These are phyloP conservation scores for Solea senegalensis DNA, from an alignment of 2,113 vertebrate species.

Conservation along the genomic window DNA sequence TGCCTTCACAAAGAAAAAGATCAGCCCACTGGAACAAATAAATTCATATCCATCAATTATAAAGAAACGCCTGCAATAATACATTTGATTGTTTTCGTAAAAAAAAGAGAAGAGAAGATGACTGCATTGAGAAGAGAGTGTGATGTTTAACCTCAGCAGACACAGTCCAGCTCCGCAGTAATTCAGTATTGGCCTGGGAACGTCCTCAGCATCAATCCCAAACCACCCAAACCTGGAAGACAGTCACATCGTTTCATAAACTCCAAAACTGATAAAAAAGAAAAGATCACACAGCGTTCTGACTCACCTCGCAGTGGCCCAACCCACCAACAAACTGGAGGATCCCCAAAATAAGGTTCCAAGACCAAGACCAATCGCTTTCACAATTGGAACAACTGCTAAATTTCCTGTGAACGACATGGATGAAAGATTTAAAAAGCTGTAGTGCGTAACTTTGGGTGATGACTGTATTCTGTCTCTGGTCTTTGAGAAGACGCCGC, in stretches of 20 bases:
- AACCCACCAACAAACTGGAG: slow-evolving; percentile 88
- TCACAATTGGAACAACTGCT: slow-evolving; percentile 87
- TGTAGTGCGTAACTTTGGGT: too few species aligned
- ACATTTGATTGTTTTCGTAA: background rate
- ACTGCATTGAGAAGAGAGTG: background rate
- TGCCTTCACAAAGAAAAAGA: slow-evolving; percentile 91
- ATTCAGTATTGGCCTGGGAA: slow-evolving; percentile 86
- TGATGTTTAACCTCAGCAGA: slow-evolving; percentile 83
- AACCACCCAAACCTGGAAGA: slow-evolving; percentile 90
- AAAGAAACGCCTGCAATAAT: background rate
- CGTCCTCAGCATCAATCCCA: slow-evolving; percentile 86
- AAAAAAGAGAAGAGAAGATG: background rate
- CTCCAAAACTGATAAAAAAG: background rate
- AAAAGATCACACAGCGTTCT: background rate
- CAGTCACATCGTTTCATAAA: background rate
- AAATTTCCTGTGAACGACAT: slow-evolving; percentile 82
- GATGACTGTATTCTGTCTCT: too few species aligned
- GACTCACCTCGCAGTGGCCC: slow-evolving; percentile 91
- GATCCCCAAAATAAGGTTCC: slow-evolving; percentile 91
- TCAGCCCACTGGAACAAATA: slow-evolving; percentile 84
- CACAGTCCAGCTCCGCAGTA: slow-evolving; percentile 88
- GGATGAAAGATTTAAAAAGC: too few species aligned
- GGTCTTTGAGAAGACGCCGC: too few species aligned
- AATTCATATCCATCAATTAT: background rate
- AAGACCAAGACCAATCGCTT: slow-evolving; percentile 90